Evolutionary conservation across 2,888 invertebrate species (phyloP).

Genomic region (Mesorhabditis spiculigera): DNA sequence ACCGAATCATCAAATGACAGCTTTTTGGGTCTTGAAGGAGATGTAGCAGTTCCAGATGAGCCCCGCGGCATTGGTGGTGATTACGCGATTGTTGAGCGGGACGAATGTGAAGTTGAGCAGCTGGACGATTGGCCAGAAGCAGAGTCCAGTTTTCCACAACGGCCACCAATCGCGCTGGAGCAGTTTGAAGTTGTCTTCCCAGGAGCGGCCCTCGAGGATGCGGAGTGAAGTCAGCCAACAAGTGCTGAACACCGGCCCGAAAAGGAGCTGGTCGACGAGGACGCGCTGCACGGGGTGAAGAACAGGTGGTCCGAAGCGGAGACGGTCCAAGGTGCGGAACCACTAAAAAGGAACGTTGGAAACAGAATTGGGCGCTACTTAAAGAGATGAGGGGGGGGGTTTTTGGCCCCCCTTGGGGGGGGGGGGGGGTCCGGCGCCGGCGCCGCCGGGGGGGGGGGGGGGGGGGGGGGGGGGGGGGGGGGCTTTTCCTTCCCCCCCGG

Average conservation of each 20-base stretch:
- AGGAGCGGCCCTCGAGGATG: neutral
- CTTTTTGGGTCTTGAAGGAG: neutral
- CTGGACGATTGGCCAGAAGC: neutral
- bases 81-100: neutral
- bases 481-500: too few species aligned
- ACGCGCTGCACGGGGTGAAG: neutral
- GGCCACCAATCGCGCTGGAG: neutral
- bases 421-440: too few species aligned
- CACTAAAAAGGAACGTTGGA: neutral
- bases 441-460: too few species aligned
- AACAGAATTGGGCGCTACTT: too few species aligned
- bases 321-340: neutral
- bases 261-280: conserved; percentile 4
- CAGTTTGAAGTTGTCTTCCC: neutral
- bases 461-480: too few species aligned
- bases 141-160: neutral
- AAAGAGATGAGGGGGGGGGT: too few species aligned
- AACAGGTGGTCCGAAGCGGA: neutral
- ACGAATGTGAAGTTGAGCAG: neutral
- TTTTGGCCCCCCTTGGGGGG: too few species aligned
- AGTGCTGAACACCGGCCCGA: neutral
- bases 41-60: neutral
- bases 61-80: neutral
- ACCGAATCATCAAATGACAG: neutral
- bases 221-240: neutral